Percentiles rank a stretch among this genome's conserved stretches.
Conservation (phyloP, 2,888 invertebrate species). For the Drosophila paracracens region DNA sequence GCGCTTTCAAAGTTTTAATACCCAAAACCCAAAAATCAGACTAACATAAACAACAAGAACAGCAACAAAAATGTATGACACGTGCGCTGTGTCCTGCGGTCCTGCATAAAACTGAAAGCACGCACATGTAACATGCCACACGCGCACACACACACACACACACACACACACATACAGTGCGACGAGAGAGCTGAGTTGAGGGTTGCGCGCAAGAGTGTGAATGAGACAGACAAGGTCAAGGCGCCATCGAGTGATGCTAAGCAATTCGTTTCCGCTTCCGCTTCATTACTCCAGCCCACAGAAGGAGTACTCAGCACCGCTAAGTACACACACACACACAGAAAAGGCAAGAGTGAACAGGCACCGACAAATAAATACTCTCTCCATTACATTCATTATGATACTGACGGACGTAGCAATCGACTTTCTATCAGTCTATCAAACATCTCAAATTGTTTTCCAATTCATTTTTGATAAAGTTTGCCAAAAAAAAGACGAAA, state of each 20-base stretch:
- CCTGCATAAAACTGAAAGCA: conserved; percentile 43
- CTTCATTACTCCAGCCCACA: conserved; percentile 58
- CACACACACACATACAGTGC: conserved; percentile 1
- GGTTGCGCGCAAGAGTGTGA: background rate
- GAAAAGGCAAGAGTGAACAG: background rate
- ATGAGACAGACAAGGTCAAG: conserved; percentile 55
- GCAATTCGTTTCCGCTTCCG: conserved; percentile 72
- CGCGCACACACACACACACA: background rate
- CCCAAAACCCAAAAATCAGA: conserved; percentile 34
- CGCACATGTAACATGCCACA: conserved; percentile 27
- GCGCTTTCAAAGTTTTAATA: conserved; percentile 67
- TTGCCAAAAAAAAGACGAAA: background rate
- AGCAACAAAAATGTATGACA: conserved; percentile 34
- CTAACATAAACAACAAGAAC: conserved; percentile 17
- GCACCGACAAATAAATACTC: conserved; percentile 5
- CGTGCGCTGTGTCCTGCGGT: conserved; percentile 37
- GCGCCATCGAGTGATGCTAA: conserved; percentile 53
- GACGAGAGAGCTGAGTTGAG: background rate
- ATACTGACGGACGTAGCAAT: background rate
- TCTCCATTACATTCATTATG: background rate
- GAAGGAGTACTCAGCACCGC: background rate
- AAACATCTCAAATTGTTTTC: background rate
- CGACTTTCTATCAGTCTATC: background rate
- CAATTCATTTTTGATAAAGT: background rate
- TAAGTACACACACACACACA: background rate